Evolutionary conservation across 2,113 vertebrate species (phyloP).

Genomic region (Ochotona princeps): DNA sequence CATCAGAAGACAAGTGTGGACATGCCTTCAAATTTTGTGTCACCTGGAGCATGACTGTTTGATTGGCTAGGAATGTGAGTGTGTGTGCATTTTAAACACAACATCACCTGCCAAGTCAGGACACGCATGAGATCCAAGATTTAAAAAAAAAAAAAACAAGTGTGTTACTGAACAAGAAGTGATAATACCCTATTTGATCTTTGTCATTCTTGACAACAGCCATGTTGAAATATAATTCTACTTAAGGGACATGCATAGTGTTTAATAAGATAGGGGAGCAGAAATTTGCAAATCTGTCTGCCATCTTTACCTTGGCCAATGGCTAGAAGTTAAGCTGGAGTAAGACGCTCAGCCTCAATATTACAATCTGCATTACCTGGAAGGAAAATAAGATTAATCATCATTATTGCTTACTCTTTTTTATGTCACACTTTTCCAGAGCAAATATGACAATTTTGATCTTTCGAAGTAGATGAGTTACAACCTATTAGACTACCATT

Average conservation of each 20-base stretch:
- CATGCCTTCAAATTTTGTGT: conserved; percentile 12
- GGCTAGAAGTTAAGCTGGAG: conserved; percentile 15
- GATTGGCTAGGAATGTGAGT: conserved; percentile 26
- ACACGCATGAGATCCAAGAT: conserved; percentile 27
- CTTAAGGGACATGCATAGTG: neutral
- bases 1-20: conserved; percentile 53
- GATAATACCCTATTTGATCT: conserved; percentile 37
- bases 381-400: conserved; percentile 4
- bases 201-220: neutral
- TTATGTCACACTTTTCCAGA: neutral
- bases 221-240: conserved; percentile 45
- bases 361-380: neutral
- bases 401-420: neutral
- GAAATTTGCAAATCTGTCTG: neutral
- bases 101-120: conserved; percentile 49
- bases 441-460: neutral
- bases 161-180: conserved; percentile 25
- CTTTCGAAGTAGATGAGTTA: conserved; percentile 36
- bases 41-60: neutral
- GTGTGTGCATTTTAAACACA: conserved; percentile 8
- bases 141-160: neutral
- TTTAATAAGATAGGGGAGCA: conserved; percentile 37
- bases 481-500: neutral
- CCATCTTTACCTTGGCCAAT: conserved; percentile 8
- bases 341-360: neutral